Conservation (phyloP, 2,113 vertebrate genomes). For the Callithrix jacchus region DNA sequence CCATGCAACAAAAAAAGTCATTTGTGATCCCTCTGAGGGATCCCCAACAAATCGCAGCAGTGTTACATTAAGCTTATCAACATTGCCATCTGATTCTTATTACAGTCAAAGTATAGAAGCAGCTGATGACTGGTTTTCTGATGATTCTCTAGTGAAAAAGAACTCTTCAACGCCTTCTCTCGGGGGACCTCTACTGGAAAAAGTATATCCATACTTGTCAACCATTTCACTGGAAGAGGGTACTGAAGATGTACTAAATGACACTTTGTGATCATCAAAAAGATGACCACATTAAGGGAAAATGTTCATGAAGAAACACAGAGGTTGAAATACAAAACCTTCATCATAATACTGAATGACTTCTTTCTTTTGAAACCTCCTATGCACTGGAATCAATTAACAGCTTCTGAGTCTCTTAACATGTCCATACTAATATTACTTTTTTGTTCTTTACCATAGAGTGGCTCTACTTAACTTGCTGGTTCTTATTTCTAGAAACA, state of each 20-base stretch:
- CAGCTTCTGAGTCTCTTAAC: constrained; percentile 46
- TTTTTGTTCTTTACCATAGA: constrained; percentile 41
- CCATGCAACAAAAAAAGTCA: constrained; percentile 11
- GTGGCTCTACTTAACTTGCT: constrained; percentile 15
- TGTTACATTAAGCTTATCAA: constrained; percentile 48
- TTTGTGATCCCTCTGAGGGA: constrained; percentile 52
- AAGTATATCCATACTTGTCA: constrained; percentile 57
- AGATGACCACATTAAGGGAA: constrained; percentile 40
- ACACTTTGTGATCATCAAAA: constrained; percentile 21
- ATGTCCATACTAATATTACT: background rate
- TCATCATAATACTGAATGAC: constrained; percentile 54
- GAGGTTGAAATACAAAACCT: constrained; percentile 60
- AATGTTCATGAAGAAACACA: constrained; percentile 41
- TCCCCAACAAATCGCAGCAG: constrained; percentile 39
- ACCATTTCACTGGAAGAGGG: constrained; percentile 58
- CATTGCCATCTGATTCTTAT: constrained; percentile 30
- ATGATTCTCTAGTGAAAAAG: constrained; percentile 31
- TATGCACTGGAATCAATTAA: constrained; percentile 56
- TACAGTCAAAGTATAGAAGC: constrained; percentile 64
- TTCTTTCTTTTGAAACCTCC: constrained; percentile 52
- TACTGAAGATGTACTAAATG: constrained; percentile 23
- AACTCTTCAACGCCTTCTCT: constrained; percentile 13
- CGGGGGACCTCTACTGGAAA: constrained; percentile 48
- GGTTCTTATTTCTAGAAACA: constrained; percentile 58
- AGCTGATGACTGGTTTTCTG: constrained; percentile 65